These are phyloP conservation scores for Lophotriccus pileatus DNA, from an alignment of 2,797 vertebrate genomes.

Conservation along the genomic window DNA sequence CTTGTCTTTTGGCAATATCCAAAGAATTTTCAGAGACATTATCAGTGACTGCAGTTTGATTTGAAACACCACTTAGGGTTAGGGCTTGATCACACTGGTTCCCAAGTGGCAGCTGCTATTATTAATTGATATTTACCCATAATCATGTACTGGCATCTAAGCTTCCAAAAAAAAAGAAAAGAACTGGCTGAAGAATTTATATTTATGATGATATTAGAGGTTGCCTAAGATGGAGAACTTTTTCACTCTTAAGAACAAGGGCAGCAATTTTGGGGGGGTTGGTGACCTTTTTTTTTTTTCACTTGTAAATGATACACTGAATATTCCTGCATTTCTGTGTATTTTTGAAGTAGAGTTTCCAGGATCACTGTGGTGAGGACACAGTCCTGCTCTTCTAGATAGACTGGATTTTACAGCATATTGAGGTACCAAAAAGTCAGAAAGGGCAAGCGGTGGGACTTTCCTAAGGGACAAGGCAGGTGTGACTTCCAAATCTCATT, in stretches of 20 bases:
- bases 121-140: neutral
- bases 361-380: neutral
- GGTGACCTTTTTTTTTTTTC: rapidly evolving
- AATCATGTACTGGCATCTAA: rapidly evolving
- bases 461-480: neutral
- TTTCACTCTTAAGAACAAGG: neutral
- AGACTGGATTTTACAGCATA: neutral
- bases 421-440: neutral
- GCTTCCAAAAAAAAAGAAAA: neutral
- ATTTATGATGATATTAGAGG: neutral
- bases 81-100: neutral
- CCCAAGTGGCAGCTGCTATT: neutral
- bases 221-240: neutral
- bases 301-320: neutral
- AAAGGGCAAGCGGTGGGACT: neutral
- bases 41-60: neutral
- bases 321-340: neutral
- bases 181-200: neutral
- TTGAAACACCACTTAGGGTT: neutral
- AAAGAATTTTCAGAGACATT: neutral
- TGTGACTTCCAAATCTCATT: neutral
- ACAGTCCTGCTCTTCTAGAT: neutral
- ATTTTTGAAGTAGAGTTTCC: neutral
- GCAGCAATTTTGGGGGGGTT: neutral
- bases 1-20: neutral